Evolutionary conservation across 2,888 invertebrate genomes (phyloP).

Genomic region (Melanargia galathea): DNA sequence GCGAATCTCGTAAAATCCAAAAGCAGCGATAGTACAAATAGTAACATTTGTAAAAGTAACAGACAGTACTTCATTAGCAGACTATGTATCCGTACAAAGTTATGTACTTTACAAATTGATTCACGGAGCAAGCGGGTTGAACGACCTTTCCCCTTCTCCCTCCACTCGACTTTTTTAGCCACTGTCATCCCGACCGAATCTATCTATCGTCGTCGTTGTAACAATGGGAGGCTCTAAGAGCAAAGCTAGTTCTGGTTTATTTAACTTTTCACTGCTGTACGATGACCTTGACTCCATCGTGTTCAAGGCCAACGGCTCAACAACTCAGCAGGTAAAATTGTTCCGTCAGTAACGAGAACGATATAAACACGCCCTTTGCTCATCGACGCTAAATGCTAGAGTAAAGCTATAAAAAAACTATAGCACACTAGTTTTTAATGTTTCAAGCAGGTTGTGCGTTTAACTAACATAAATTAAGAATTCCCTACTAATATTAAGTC

Average conservation of each 20-base stretch:
- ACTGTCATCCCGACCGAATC: slow-evolving; percentile 70
- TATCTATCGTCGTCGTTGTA: slow-evolving; percentile 63
- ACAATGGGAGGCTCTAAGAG: slow-evolving; percentile 65
- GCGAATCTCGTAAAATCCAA: slow-evolving; percentile 11
- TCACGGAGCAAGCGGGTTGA: slow-evolving; percentile 62
- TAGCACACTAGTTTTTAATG: background rate
- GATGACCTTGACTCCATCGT: slow-evolving; percentile 68
- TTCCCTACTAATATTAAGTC: too few relatives aligned
- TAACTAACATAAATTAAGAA: too few relatives aligned
- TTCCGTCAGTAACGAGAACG: slow-evolving; percentile 12
- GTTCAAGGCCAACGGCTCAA: slow-evolving; percentile 59
- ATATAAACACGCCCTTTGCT: slow-evolving; percentile 14
- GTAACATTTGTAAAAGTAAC: slow-evolving; percentile 4
- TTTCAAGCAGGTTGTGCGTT: background rate
- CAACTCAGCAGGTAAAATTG: slow-evolving; percentile 5
- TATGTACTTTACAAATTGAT: slow-evolving; percentile 62
- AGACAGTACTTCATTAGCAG: slow-evolving; percentile 15
- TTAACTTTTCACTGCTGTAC: slow-evolving; percentile 51
- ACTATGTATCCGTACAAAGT: slow-evolving; percentile 40
- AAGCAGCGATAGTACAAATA: slow-evolving; percentile 18
- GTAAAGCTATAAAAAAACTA: too few relatives aligned
- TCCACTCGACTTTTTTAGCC: slow-evolving; percentile 57
- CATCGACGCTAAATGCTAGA: background rate
- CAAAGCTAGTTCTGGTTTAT: slow-evolving; percentile 50
- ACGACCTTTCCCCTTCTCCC: slow-evolving; percentile 65